These are phyloP conservation scores for Trematomus bernacchii DNA, from an alignment of 2,797 vertebrate genomes.

Conservation along the genomic window DNA sequence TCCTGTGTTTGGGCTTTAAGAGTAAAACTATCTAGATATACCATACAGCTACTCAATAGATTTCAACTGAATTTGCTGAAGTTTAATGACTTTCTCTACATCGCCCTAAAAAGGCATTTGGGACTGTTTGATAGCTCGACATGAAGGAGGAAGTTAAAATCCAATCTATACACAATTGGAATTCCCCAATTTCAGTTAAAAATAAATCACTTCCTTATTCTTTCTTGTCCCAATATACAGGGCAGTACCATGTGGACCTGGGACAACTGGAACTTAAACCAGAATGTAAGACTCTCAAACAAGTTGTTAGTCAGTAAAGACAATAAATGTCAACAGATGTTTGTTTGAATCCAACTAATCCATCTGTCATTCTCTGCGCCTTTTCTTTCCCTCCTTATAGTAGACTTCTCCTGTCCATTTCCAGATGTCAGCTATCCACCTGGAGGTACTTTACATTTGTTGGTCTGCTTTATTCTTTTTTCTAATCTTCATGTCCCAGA, in stretches of 20 bases:
- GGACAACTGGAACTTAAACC: slow-evolving; percentile 73
- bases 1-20: slow-evolving; percentile 10
- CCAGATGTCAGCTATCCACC: slow-evolving; percentile 78
- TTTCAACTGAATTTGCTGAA: neutral
- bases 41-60: neutral
- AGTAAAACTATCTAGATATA: neutral
- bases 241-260: slow-evolving; percentile 70
- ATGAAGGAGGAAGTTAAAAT: neutral
- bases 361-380: neutral
- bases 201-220: neutral
- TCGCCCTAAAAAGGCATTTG: neutral
- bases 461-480: neutral
- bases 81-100: too few relatives aligned
- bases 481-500: neutral
- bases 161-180: neutral
- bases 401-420: slow-evolving; percentile 81
- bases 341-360: neutral
- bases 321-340: neutral
- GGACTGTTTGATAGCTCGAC: neutral
- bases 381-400: slow-evolving; percentile 37
- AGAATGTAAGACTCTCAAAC: slow-evolving; percentile 68
- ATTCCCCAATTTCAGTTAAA: neutral
- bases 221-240: slow-evolving; percentile 47
- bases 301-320: neutral
- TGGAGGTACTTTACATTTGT: slow-evolving; percentile 70